Percentiles rank a stretch among this genome's conserved stretches.
These are phyloP conservation scores for Popillia japonica DNA, from an alignment of 1,140 invertebrate genomes.

Conservation along the genomic window DNA sequence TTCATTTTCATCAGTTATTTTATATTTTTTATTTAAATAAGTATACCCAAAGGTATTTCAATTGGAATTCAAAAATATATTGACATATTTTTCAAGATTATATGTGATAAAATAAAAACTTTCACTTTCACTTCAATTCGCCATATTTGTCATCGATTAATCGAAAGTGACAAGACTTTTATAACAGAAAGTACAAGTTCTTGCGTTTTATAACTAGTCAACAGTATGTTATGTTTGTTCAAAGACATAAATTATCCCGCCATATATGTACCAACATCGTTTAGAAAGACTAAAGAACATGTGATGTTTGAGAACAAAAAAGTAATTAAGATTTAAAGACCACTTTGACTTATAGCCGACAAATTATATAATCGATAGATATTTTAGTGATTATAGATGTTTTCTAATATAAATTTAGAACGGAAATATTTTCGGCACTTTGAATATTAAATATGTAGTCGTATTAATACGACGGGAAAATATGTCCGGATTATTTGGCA, in stretches of 20 bases:
- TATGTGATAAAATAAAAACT: neutral
- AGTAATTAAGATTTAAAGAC: no score
- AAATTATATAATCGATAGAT: no score
- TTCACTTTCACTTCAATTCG: neutral
- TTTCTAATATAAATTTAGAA: no score
- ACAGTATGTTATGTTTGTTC: neutral
- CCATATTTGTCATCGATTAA: neutral
- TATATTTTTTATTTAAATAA: no score
- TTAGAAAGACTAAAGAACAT: no score
- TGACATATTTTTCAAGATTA: no score
- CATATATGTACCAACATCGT: neutral
- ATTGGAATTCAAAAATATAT: no score
- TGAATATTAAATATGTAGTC: neutral
- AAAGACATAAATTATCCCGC: neutral
- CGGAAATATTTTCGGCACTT: neutral
- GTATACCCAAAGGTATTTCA: no score
- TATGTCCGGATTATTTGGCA: neutral
- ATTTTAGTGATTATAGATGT: no score
- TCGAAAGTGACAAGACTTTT: slow-evolving; percentile 1
- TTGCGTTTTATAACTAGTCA: neutral
- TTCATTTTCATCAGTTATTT: no score
- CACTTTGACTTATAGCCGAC: no score
- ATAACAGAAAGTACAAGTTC: neutral
- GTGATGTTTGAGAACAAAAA: no score
- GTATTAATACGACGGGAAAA: neutral